Evolutionary conservation across 2,113 vertebrate species (phyloP), one percentile per base, ranked within the genome.

Genomic region (Lepus timidus): DNA sequence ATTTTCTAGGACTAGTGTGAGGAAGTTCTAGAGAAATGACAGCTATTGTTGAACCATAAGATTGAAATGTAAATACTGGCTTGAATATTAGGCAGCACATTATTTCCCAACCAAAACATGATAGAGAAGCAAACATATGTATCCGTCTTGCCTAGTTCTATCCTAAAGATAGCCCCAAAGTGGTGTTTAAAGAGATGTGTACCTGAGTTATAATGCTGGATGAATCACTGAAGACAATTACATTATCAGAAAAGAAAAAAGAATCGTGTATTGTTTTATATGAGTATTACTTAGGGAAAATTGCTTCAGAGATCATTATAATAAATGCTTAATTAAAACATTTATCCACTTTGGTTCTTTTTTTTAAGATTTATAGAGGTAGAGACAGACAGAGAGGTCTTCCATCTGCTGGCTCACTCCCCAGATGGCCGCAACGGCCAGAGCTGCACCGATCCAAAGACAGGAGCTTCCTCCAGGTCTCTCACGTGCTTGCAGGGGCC

Each of bases 1-100:
- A 85, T 79, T 82, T 71, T 75, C 31, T 62, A 44, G 5, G 3
- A 36, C 68, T 65, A 79, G 14, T 19, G 20, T 36, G 20, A 93
- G 51, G 16, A 95, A 82, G 10, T 83, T 71, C 68, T 88, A 83
- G 44, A 94, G 73, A 95, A 82, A 84, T 27, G 3, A 85, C 4
- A 91, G 31, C 12, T 20, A 70, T 8, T 95, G 55, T 71, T 95
- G 85, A 90, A 61, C 85, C 62, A 78, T 33, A 93, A 93, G 19
- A 86, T 0, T 61, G 13, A 65, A 74, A 74, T 81, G 52, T 85
- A 95, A 97, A 83, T 58, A 84, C n/a, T 85, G 25, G n/a, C 4
- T 74, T 93, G 51, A 93, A 70, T 93, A 87, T 64, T 73, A 90
- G 68, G 23, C 39, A 93, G 7, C 31, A 58, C 14, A 79, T 90